Percentiles rank a stretch among this genome's conserved stretches.
These are phyloP conservation scores for Parus major DNA, from an alignment of 2,113 vertebrate genomes.

Conservation along the genomic window DNA sequence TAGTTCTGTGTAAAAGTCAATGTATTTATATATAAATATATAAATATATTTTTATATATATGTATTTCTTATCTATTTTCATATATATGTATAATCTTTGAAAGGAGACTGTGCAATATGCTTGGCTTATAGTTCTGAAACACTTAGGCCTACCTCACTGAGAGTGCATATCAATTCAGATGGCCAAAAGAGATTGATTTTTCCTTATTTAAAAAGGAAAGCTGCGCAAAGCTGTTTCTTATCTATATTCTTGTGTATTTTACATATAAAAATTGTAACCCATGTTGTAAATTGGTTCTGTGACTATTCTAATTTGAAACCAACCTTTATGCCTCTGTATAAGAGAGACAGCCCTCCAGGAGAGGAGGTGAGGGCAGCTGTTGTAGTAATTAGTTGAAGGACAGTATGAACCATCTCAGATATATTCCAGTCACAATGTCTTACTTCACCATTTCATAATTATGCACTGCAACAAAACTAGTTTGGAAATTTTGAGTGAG, in stretches of 20 bases:
- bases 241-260: neutral
- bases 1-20: neutral
- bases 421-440: neutral
- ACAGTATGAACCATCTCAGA: neutral
- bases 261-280: neutral
- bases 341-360: neutral
- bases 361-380: neutral
- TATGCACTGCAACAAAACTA: neutral
- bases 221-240: neutral
- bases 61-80: neutral
- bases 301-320: neutral
- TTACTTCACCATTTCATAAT: neutral
- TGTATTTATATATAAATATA: neutral
- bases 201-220: neutral
- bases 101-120: neutral
- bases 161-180: neutral
- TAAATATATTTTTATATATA: neutral
- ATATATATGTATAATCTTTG: neutral
- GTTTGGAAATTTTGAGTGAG: constrained; percentile 33
- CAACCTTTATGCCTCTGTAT: neutral
- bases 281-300: neutral
- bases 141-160: neutral
- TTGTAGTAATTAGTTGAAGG: neutral
- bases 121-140: neutral
- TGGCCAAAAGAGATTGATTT: neutral